Evolutionary conservation across 2,888 invertebrate species (phyloP).

Genomic region (Hyppa rectilinea): DNA sequence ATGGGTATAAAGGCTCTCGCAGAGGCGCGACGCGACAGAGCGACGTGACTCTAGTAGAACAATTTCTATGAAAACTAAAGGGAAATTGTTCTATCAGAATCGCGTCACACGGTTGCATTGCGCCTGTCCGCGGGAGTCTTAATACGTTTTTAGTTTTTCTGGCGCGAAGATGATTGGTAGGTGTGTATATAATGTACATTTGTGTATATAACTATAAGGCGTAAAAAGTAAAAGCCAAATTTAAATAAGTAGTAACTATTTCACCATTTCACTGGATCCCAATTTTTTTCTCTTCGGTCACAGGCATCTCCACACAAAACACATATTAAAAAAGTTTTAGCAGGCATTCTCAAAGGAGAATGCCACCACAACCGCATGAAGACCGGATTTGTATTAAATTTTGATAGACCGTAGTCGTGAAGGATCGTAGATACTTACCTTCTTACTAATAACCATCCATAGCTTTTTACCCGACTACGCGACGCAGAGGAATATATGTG

Average conservation of each 20-base stretch:
- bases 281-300: constrained; percentile 17
- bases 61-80: too few species aligned
- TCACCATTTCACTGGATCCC: not conserved
- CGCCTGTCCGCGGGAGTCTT: too few species aligned
- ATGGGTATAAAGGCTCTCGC: too few species aligned
- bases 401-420: constrained; percentile 8
- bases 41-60: too few species aligned
- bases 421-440: not conserved
- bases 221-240: not conserved
- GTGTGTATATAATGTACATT: not conserved
- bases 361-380: constrained; percentile 19
- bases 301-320: constrained; percentile 4
- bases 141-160: not conserved
- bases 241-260: not conserved
- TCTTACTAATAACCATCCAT: not conserved
- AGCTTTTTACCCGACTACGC: too few species aligned
- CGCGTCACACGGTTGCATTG: too few species aligned
- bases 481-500: too few species aligned
- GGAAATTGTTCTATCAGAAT: too few species aligned
- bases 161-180: not conserved
- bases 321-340: constrained; percentile 51
- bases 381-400: constrained; percentile 32
- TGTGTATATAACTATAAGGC: not conserved
- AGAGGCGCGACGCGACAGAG: too few species aligned
- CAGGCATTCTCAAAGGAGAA: constrained; percentile 16